Conservation (phyloP, 2,888 invertebrate species). For the Aspidapion aeneum region DNA sequence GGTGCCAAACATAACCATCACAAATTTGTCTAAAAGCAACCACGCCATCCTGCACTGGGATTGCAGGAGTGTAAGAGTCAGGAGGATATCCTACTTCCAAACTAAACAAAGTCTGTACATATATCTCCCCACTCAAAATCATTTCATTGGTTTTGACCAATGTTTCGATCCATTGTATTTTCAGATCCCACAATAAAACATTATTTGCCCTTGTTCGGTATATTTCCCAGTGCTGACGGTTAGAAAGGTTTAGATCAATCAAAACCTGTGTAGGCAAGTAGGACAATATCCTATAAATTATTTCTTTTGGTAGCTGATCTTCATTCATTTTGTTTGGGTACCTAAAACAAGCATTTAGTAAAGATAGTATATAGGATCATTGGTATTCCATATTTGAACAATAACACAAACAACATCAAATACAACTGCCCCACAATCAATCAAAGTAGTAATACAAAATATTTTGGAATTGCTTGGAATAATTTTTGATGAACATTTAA, state of each 20-base stretch:
- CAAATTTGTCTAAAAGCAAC: background rate
- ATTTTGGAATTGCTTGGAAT: too few species aligned
- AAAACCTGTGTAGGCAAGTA: background rate
- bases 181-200: background rate
- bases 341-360: too few species aligned
- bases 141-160: background rate
- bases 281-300: background rate
- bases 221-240: background rate
- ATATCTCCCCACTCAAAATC: background rate
- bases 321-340: too few species aligned
- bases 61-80: background rate
- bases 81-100: background rate
- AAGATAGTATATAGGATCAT: too few species aligned
- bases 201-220: background rate
- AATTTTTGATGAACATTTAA: too few species aligned
- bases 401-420: too few species aligned
- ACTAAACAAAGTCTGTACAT: background rate
- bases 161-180: background rate
- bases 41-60: background rate
- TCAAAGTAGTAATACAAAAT: too few species aligned
- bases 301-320: background rate
- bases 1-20: background rate
- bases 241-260: background rate
- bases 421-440: too few species aligned
- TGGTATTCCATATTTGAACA: too few species aligned